A percentile compares a stretch with the other conserved stretches of the same genome.
phyloP scores from a whole-genome alignment of 2,113 vertebrate species.

The Bubalus kerabau region DNA sequence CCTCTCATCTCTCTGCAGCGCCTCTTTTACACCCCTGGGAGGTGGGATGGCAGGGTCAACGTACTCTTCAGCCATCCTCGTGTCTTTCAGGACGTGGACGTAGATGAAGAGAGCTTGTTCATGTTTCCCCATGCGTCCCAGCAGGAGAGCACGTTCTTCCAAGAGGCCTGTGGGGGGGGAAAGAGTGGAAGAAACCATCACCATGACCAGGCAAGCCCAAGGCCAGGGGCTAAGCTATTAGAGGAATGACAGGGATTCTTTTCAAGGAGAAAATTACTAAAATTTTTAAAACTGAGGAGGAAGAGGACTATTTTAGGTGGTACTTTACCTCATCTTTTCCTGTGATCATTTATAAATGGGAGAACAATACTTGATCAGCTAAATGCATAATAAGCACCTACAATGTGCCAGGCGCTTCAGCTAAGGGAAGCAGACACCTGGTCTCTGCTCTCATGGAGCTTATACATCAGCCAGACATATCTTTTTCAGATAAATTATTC shows the following conservation, averaged over 20 bases:
- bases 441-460: not conserved
- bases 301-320: not conserved
- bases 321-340: not conserved
- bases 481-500: not conserved
- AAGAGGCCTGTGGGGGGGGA: conserved; percentile 84
- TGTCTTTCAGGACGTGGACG: conserved; percentile 94
- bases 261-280: not conserved
- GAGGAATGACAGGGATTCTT: not conserved
- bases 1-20: not conserved
- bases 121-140: conserved; percentile 98
- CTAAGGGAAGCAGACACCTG: not conserved
- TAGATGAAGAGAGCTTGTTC: conserved; percentile 99
- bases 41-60: conserved; percentile 24
- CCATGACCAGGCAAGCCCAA: not conserved
- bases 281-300: not conserved
- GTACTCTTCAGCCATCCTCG: conserved; percentile 94
- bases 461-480: not conserved
- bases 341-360: not conserved
- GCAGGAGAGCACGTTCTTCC: conserved; percentile 93
- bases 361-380: not conserved
- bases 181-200: not conserved
- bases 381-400: not conserved
- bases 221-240: not conserved
- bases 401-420: not conserved
- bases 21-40: not conserved